phyloP scores from a whole-genome alignment of 2,113 vertebrate species.

The Turdus rufiventris region DNA sequence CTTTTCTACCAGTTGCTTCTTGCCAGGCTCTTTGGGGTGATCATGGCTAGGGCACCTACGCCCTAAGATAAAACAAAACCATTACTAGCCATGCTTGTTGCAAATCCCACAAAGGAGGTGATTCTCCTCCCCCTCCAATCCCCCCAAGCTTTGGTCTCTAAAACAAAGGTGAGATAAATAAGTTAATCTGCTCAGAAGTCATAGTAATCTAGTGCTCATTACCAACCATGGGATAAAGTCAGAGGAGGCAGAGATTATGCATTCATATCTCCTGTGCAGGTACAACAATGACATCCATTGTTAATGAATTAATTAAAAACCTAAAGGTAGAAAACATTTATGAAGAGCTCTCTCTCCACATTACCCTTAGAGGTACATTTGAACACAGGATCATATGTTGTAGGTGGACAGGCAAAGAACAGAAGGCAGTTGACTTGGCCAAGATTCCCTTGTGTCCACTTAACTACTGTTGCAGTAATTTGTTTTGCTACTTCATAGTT shows the following conservation, averaged over 20 bases:
- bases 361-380: not conserved
- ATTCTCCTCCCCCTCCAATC: not conserved
- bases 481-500: slow-evolving; percentile 53
- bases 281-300: not conserved
- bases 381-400: not conserved
- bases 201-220: not conserved
- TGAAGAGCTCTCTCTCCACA: not conserved
- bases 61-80: slow-evolving; percentile 48
- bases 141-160: not conserved
- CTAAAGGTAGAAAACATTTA: not conserved
- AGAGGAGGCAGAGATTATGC: not conserved
- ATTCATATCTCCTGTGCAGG: not conserved
- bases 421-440: slow-evolving; percentile 30
- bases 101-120: slow-evolving; percentile 27
- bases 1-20: slow-evolving; percentile 28
- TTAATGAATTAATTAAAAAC: not conserved
- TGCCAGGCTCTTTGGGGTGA: slow-evolving; percentile 22
- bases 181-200: not conserved
- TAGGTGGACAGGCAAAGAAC: not conserved
- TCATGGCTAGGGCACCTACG: slow-evolving; percentile 19
- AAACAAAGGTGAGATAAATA: slow-evolving; percentile 18
- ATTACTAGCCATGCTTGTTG: not conserved
- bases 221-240: not conserved
- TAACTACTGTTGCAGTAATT: slow-evolving; percentile 38
- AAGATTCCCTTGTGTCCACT: not conserved